Percentiles rank a stretch among this genome's conserved stretches.
These are phyloP conservation scores for Trinectes maculatus DNA, from an alignment of 2,113 vertebrate species.

Conservation along the genomic window DNA sequence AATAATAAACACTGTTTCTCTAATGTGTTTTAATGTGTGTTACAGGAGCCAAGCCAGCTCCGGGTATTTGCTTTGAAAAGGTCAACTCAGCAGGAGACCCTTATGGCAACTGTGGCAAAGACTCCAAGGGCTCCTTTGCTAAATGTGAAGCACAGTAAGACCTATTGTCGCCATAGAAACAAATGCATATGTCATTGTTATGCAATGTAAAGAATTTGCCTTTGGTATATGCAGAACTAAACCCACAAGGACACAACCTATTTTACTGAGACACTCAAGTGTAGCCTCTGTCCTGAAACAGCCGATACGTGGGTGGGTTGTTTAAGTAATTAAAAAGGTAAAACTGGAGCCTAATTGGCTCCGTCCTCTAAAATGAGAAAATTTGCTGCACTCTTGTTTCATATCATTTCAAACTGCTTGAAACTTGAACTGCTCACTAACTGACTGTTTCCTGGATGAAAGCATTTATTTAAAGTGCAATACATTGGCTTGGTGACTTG, in stretches of 20 bases:
- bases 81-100: conserved; percentile 98
- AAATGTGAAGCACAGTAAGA: conserved; percentile 91
- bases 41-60: conserved; percentile 93
- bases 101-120: conserved; percentile 98
- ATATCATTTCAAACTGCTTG: neutral
- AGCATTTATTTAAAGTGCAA: neutral
- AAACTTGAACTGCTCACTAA: neutral
- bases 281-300: no score
- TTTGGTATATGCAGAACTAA: no score
- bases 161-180: conserved; percentile 28
- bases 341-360: neutral
- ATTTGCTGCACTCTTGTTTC: neutral
- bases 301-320: neutral
- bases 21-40: conserved; percentile 12
- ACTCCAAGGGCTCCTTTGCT: conserved; percentile 90
- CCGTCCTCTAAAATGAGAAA: neutral
- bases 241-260: no score
- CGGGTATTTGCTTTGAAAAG: conserved; percentile 95
- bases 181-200: neutral
- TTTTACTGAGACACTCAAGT: no score
- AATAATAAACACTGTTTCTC: neutral
- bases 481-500: neutral
- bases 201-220: neutral
- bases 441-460: neutral
- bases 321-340: conserved; percentile 1